Conservation (phyloP, 1,140 invertebrate species). For the Teleogryllus occipitalis region DNA sequence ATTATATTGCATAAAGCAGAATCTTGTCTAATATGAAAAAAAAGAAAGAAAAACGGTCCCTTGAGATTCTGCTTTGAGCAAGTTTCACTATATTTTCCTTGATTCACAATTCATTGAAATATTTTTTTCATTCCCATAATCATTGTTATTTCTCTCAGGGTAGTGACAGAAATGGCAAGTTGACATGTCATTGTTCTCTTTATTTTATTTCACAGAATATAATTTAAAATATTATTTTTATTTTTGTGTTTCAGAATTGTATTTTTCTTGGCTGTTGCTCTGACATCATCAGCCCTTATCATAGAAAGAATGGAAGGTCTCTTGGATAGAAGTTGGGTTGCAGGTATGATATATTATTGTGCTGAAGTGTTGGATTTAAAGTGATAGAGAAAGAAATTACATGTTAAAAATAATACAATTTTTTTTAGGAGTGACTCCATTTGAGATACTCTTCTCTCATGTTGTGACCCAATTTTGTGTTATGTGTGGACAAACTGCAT, state of each 20-base stretch:
- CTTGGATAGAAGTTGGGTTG: constrained; percentile 80
- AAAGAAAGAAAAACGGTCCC: too few species aligned
- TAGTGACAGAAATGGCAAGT: background rate
- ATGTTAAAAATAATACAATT: constrained; percentile 16
- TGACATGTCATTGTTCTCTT: background rate
- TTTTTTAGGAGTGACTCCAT: constrained; percentile 68
- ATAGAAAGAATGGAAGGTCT: constrained; percentile 82
- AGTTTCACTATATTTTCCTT: too few species aligned
- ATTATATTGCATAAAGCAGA: too few species aligned
- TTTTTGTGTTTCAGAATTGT: constrained; percentile 63
- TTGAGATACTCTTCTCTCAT: constrained; percentile 85
- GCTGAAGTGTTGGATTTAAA: background rate
- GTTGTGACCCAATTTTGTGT: constrained; percentile 88
- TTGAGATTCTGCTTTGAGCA: too few species aligned
- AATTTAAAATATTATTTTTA: constrained; percentile 3
- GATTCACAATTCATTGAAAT: too few species aligned
- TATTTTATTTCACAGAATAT: background rate
- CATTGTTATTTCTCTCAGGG: background rate
- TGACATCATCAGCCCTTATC: constrained; percentile 85
- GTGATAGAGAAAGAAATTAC: background rate
- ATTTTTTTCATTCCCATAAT: too few species aligned
- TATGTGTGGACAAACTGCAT: constrained; percentile 82
- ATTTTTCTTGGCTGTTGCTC: constrained; percentile 86
- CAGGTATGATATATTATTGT: constrained; percentile 30
- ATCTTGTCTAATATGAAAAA: too few species aligned